These are phyloP conservation scores for Brachionus koreanus DNA, from an alignment of 1,140 invertebrate species.

Conservation along the genomic window DNA sequence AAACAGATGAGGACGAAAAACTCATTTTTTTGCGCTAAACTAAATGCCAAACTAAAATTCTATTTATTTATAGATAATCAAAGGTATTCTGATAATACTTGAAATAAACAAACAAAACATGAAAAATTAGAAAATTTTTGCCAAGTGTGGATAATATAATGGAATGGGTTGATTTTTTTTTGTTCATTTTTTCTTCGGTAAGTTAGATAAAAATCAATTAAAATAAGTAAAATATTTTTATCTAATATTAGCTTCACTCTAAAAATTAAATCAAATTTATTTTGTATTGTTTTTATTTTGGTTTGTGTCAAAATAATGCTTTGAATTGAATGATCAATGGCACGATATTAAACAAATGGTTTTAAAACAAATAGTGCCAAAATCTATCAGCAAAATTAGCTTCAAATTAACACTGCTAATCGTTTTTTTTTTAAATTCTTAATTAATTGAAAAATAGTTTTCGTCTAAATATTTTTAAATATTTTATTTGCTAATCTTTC, in stretches of 20 bases:
- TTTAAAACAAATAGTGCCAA: background rate
- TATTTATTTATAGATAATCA: background rate
- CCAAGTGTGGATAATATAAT: background rate
- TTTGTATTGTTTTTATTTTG: slow-evolving; percentile 1
- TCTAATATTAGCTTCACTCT: background rate
- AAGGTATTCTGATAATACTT: slow-evolving; percentile 6
- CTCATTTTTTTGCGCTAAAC: background rate
- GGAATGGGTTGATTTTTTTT: background rate
- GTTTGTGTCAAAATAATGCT: background rate
- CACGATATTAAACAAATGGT: background rate
- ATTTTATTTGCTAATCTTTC: background rate
- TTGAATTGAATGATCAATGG: background rate
- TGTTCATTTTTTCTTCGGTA: background rate
- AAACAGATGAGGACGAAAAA: slow-evolving; percentile 14
- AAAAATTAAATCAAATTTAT: background rate
- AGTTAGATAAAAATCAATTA: slow-evolving; percentile 6
- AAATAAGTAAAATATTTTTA: slow-evolving; percentile 24
- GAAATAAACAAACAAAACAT: background rate
- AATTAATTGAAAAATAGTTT: background rate
- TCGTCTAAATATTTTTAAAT: background rate
- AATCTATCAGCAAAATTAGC: background rate
- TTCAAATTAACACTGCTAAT: background rate
- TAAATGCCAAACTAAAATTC: background rate
- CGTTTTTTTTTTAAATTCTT: no score
- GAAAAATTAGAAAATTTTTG: background rate